Evolutionary conservation across 2,888 invertebrate species (phyloP), one percentile per base, ranked within the genome.

Genomic region (Hydrotaea cyrtoneurina): DNA sequence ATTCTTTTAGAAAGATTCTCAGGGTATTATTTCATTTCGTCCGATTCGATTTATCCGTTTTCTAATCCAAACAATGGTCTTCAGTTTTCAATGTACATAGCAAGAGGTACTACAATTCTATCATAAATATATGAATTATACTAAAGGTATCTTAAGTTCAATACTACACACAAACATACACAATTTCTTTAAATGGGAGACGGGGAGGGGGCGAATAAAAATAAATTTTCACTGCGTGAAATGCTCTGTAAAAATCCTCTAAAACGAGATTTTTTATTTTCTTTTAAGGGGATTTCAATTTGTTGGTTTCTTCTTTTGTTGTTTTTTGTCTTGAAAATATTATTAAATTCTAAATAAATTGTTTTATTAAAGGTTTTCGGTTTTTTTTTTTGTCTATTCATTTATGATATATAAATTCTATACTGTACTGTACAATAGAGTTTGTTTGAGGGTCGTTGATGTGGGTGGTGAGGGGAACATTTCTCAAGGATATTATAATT

Each of bases 251-350:
- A 72, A 84, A 85, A 85, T 82, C 82, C 81, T 85, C 85, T 85
- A 85, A 82, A 85, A 85, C 85, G 85, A 85, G 85, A 85, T 79
- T 82, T 79, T 78, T 17, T n/a, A n/a, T 57, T 21, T 59, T 57
- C 11, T 62, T 50, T 39, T 4, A 72, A 78, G 43, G 81, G 72
- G 50, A 74, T 50, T 73, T 59, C 21, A 31, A 31, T 4, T 31
- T 31, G 31, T 31, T n/a, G n/a, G n/a, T n/a, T n/a, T n/a, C n/a
- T 19, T 39, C 55, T 81, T 74, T n/a, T n/a, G 7, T 74, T 53
- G 5, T 53, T 36, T 19, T 50, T 72, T 59, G 26, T 55, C 57
- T 64, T 74, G 17, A 55, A 77, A 74, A 75, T 80, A 62, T 84
- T 75, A 75, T 46, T 78, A 80, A 62, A 77, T 75, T 80, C 64